Evolutionary conservation across 2,113 vertebrate genomes (phyloP).

Genomic region (Catharus minimus): DNA sequence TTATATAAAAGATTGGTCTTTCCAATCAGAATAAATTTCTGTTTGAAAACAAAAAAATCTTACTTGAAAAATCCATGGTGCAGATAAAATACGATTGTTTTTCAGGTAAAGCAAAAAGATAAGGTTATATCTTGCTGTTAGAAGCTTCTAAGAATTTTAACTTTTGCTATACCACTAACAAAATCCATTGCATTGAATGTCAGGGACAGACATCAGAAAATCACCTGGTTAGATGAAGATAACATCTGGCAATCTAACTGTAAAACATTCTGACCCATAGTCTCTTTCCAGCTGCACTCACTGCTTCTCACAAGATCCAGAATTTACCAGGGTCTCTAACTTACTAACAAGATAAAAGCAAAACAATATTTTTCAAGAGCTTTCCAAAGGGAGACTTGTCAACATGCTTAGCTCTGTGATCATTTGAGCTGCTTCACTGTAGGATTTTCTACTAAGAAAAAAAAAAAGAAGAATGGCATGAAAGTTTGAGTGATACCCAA

Average conservation of each 20-base stretch:
- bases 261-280: not conserved
- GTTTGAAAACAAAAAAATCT: not conserved
- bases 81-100: not conserved
- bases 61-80: not conserved
- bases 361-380: not conserved
- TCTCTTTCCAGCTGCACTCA: not conserved
- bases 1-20: not conserved
- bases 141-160: not conserved
- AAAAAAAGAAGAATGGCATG: not conserved
- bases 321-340: not conserved
- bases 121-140: not conserved
- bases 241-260: not conserved
- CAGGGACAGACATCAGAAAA: not conserved
- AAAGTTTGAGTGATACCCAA: not conserved
- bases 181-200: not conserved
- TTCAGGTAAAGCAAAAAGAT: not conserved
- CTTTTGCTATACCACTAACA: not conserved
- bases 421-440: not conserved
- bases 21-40: not conserved
- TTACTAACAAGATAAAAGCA: not conserved
- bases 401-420: not conserved
- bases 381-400: not conserved
- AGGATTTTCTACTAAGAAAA: not conserved
- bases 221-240: not conserved
- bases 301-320: not conserved